Base-by-base conservation (phyloP, 2,888 invertebrate species). In the Plebejus anna region DNA sequence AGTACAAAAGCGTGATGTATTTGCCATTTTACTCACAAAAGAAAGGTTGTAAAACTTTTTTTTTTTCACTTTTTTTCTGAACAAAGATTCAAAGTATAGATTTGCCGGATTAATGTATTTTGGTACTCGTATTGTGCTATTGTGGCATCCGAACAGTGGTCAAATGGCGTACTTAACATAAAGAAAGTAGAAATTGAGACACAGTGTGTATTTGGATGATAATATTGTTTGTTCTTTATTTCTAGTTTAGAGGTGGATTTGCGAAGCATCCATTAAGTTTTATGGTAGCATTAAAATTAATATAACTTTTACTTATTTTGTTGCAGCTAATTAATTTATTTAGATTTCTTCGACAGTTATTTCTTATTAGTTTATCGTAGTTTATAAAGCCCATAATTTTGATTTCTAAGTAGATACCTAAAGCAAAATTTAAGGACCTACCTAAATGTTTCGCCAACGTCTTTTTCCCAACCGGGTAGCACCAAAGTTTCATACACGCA, bases 101-200 rank as follows among this genome's bases (percentile, higher is more conserved):
- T 70, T 70, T 38, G 28, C 32, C 51, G 73, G 73, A 73, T 73
- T 73, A 73, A 73, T 79, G 80, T 79, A 79, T 76, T 75, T 77
- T 78, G 83, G 73, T 73, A 42, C 38, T 71, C 22, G 28, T 72
- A 32, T 72, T 72, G 72, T 72, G 72, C 72, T 51, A 51, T 73
- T 73, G 55, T 42, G 38, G 38, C 42, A 42, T 22, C 32, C 47
- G 51, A 73, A 32, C 42, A 22, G 51, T 73, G 55, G 73, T 51
- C 28, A 51, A 73, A 51, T 42, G 28, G 42, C 78, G 81, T 66
- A 66, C 61, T 61, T 59, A 61, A 61, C 32, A 66, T 16, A 66
- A 66, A 66, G 66, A 66, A 36, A 66, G 36, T 66, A 13, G 66
- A 84, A 84, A 83, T 82, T 82, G 83, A 85, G 80, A 83, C 82